Conservation (phyloP, 2,888 invertebrate species). For the Stratiomys singularior region DNA sequence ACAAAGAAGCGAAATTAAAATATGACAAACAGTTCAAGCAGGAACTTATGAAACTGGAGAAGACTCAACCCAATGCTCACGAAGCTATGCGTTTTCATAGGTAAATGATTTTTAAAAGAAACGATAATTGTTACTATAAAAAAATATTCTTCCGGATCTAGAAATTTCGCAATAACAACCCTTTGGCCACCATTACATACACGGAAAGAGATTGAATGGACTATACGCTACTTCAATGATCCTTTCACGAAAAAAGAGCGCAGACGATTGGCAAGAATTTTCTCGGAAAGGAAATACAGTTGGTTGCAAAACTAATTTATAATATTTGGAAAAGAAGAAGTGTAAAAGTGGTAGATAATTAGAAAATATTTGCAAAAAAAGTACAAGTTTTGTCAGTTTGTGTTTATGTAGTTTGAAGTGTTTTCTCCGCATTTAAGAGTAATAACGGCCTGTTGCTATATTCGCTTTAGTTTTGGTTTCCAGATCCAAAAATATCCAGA, state of each 20-base stretch:
- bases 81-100: conserved; percentile 65
- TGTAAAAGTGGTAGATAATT: too few species aligned
- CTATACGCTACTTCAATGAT: conserved; percentile 62
- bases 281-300: conserved; percentile 25
- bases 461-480: too few species aligned
- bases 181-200: conserved; percentile 65
- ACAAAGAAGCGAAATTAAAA: conserved; percentile 41
- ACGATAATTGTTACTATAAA: background rate
- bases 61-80: conserved; percentile 65
- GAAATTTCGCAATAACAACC: conserved; percentile 64
- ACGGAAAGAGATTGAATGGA: conserved; percentile 63
- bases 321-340: too few species aligned
- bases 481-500: too few species aligned
- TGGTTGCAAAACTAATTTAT: conserved; percentile 2
- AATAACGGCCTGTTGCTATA: too few species aligned
- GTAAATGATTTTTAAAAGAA: conserved; percentile 53
- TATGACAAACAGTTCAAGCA: conserved; percentile 64
- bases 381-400: too few species aligned
- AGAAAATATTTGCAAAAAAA: too few species aligned
- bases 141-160: too few species aligned
- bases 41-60: conserved; percentile 63
- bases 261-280: conserved; percentile 58
- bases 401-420: too few species aligned
- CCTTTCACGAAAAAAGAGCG: conserved; percentile 63
- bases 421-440: too few species aligned